These are phyloP conservation scores for Corvus cornix DNA, from an alignment of 2,113 vertebrate species.

Conservation along the genomic window DNA sequence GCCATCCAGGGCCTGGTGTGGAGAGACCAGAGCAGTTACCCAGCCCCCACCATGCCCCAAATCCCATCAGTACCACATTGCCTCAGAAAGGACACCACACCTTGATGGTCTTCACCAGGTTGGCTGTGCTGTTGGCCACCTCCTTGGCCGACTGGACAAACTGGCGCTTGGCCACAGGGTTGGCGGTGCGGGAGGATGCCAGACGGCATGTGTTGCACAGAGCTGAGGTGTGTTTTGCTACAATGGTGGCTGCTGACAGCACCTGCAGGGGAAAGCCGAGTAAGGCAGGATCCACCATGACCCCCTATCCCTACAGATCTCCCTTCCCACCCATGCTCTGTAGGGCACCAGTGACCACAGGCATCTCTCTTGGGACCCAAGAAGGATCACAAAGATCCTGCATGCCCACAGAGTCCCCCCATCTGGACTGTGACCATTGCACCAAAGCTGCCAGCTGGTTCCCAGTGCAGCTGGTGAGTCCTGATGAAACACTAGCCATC, in stretches of 20 bases:
- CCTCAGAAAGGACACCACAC: conserved; percentile 51
- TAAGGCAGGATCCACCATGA: neutral
- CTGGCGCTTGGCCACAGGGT: conserved; percentile 96
- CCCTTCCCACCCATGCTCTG: accelerated
- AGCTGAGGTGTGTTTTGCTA: conserved; percentile 96
- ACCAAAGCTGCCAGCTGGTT: neutral
- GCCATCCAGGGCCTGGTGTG: conserved; percentile 87
- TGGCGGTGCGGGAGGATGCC: conserved; percentile 91
- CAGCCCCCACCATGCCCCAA: neutral
- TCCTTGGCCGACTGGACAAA: conserved; percentile 98
- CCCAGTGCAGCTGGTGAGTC: neutral
- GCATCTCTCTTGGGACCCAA: neutral
- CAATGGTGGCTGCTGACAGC: conserved; percentile 95
- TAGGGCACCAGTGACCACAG: neutral
- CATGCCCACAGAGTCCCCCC: neutral
- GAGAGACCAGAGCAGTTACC: neutral
- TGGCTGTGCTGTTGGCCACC: conserved; percentile 97
- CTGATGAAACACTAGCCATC: neutral
- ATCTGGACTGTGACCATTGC: neutral
- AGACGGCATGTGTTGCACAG: conserved; percentile 95
- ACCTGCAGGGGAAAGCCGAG: conserved; percentile 73
- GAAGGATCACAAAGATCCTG: neutral
- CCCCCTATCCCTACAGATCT: neutral
- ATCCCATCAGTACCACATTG: neutral
- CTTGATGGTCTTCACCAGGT: conserved; percentile 98